Conservation (phyloP, 2,113 vertebrate genomes). For the Pelusios castaneus region DNA sequence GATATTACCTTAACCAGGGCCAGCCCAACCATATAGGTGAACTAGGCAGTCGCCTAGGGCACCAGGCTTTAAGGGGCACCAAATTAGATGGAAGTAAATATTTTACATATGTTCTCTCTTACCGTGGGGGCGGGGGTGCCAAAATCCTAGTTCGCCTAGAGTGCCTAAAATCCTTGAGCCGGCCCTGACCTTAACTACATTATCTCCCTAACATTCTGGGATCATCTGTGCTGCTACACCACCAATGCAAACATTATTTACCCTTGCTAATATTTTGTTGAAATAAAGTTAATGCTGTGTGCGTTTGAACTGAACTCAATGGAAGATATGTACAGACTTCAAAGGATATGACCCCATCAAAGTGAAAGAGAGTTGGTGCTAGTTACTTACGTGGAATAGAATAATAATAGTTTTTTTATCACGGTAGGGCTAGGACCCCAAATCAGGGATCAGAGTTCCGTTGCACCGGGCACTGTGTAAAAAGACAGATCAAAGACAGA, state of each 20-base stretch:
- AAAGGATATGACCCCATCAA: not conserved
- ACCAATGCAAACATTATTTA: rapidly evolving
- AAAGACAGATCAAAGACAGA: not conserved
- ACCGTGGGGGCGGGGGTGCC: no score
- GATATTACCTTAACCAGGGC: not conserved
- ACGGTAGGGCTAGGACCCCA: not conserved
- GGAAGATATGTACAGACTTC: not conserved
- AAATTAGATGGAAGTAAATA: no score
- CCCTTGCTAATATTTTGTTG: not conserved
- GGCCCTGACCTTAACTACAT: not conserved
- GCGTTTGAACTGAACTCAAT: not conserved
- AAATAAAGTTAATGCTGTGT: not conserved
- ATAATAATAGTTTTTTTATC: not conserved
- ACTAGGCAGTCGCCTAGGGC: no score
- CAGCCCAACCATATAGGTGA: no score
- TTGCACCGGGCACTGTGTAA: not conserved
- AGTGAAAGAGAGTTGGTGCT: not conserved
- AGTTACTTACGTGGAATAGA: no score
- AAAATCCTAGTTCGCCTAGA: no score
- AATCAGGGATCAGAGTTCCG: not conserved
- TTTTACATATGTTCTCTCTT: no score
- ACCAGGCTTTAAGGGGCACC: no score
- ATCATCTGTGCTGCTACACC: not conserved
- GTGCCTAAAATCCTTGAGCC: no score
- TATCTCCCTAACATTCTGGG: not conserved